Percentiles rank a stretch among this genome's conserved stretches.
Conservation (phyloP, 2,888 invertebrate species). For the Drosophila ochracea region DNA sequence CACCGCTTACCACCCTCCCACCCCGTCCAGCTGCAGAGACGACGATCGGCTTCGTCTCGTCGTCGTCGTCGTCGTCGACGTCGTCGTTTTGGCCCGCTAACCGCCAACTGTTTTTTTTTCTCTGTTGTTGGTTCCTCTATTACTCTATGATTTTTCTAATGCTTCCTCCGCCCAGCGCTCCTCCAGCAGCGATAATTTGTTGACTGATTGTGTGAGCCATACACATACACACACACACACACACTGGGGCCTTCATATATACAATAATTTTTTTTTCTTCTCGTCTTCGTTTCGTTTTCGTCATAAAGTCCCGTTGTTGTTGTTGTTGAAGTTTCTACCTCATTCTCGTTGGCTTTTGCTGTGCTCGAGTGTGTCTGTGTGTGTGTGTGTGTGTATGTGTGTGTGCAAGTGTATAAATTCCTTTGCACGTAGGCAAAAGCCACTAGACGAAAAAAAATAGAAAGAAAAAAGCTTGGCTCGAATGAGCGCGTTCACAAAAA, state of each 20-base stretch:
- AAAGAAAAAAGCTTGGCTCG: slow-evolving; percentile 64
- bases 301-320: slow-evolving; percentile 81
- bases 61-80: slow-evolving; percentile 4
- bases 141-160: slow-evolving; percentile 69
- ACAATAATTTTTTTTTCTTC: slow-evolving; percentile 49
- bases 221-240: slow-evolving; percentile 12
- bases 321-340: slow-evolving; percentile 53
- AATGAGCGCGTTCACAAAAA: slow-evolving; percentile 47
- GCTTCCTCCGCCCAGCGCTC: slow-evolving; percentile 60
- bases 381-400: background rate
- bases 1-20: background rate
- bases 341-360: slow-evolving; percentile 56
- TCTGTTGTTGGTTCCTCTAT: slow-evolving; percentile 58
- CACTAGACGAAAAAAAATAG: slow-evolving; percentile 20
- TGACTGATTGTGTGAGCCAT: slow-evolving; percentile 57
- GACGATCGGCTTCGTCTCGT: slow-evolving; percentile 42
- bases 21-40: slow-evolving; percentile 37
- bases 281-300: slow-evolving; percentile 74
- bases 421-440: slow-evolving; percentile 75
- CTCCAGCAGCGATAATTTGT: slow-evolving; percentile 60
- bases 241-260: slow-evolving; percentile 12
- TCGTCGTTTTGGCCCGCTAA: slow-evolving; percentile 59
- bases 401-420: slow-evolving; percentile 76
- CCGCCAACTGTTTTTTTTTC: slow-evolving; percentile 56
- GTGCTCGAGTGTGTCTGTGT: slow-evolving; percentile 6